Evolutionary conservation across 2,113 vertebrate genomes (phyloP).

Genomic region (Ictidomys tridecemlineatus): DNA sequence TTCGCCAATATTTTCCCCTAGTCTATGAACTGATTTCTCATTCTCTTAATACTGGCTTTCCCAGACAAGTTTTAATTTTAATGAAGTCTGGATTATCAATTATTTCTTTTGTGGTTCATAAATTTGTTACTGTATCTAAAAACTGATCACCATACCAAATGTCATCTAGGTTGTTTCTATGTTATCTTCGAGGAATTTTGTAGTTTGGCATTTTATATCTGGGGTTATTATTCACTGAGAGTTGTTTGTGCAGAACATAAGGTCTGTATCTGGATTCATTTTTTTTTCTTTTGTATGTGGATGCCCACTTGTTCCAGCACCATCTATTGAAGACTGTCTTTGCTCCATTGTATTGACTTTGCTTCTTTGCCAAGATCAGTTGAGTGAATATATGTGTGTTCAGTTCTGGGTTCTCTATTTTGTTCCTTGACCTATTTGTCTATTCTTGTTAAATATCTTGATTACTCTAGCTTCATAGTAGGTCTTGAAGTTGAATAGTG

Average conservation of each 20-base stretch:
- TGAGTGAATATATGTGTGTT: neutral
- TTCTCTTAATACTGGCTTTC: neutral
- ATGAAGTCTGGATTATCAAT: neutral
- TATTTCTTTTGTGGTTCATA: neutral
- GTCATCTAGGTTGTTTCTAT: neutral
- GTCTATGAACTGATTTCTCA: neutral
- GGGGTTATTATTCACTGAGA: neutral
- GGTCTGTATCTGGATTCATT: neutral
- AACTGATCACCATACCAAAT: neutral
- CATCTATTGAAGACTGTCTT: neutral
- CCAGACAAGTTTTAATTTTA: neutral
- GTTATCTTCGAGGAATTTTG: neutral
- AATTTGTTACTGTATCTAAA: neutral
- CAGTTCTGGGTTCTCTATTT: neutral
- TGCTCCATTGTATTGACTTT: neutral
- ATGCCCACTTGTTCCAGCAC: neutral
- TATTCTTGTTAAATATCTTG: neutral
- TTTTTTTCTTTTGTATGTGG: neutral
- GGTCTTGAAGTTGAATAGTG: neutral
- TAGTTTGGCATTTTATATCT: neutral
- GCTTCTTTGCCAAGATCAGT: neutral
- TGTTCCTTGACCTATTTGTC: neutral
- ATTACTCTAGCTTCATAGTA: neutral
- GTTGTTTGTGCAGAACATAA: neutral
- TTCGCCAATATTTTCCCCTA: neutral